phyloP scores from a whole-genome alignment of 1,140 invertebrate species.

The silkworm (Bombyx mori) region ASM3026992v2 NC_085123.1:15601501-15602000 shows the following conservation, averaged over 20 bases:
- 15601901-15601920: slow-evolving; percentile 72
- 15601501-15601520: no score
- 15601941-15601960: background rate
- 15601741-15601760: no score
- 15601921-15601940: slow-evolving; percentile 30
- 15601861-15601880: slow-evolving; percentile 76
- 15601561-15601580: no score
- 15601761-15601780: slow-evolving; percentile 65
- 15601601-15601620: no score
- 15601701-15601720: no score
- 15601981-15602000: no score
- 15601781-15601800: slow-evolving; percentile 76
- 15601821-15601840: slow-evolving; percentile 75
- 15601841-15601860: slow-evolving; percentile 78
- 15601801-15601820: slow-evolving; percentile 73
- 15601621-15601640: no score
- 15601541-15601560: background rate
- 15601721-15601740: no score
- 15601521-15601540: background rate
- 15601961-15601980: background rate
- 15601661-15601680: no score
- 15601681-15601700: no score
- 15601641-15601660: no score
- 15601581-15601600: no score
- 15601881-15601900: slow-evolving; percentile 75